Evolutionary conservation across 53 echinoderm and acorn worm species (phyloP), one percentile per base, ranked within the genome.

Genomic region (Crossaster papposus): DNA sequence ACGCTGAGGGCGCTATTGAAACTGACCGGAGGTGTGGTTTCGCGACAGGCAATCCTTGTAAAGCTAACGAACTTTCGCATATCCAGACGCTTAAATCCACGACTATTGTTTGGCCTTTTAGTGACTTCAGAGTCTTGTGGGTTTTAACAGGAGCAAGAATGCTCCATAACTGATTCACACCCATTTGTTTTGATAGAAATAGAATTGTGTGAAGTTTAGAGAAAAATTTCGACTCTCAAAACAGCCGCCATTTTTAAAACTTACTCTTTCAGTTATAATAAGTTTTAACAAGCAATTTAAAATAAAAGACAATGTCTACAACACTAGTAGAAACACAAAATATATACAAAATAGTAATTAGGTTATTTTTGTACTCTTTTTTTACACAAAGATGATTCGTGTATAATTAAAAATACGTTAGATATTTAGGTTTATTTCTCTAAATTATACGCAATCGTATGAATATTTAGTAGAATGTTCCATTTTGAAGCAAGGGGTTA

Each of bases 81-180:
- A 97, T 91, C 95, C 97, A 97, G 15, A 97, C 88, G 34, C 94
- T 94, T 1, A 97, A 81, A 89, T 97, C 97, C 0, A 97, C 97
- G 23, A 95, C 97, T 36, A 97, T 77, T 2, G 72, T 81, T 64
- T 93, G 91, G 2, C 95, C 97, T 33, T 80, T 92, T 28, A 97
- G 90, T 3, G 72, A 30, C 64, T 89, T 81, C 9, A 95, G 77
- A 82, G 78, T 29, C 24, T 50, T 86, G 30, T 94, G 94, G 14
- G 87, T 70, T 86, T 91, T 94, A 3, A 94, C 94, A 3, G 97
- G 95, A 53, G 94, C 92, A 37, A 97, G 70, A 54, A 97, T 97
- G 32, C 83, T 79, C 97, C 97, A 97, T 28, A 97, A 71, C 30
- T 88, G 58, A 64, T 95, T 94, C 22, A 97, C 97, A 15, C 97